Evolutionary conservation across 1,140 invertebrate genomes (phyloP), one percentile per base, ranked within the genome.

Genomic region (Drosophila arizonae): DNA sequence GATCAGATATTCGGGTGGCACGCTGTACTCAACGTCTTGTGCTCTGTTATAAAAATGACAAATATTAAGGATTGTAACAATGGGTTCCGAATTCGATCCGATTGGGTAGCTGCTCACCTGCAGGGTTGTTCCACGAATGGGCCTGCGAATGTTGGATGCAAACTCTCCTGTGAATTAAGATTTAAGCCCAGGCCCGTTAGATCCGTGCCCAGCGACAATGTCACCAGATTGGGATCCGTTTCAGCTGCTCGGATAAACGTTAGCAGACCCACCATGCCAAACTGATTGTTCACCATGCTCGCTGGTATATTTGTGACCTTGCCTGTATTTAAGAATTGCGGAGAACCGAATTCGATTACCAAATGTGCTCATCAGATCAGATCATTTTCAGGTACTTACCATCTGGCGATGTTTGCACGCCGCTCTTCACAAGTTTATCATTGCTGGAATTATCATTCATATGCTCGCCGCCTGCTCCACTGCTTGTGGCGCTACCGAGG

Each of bases 281-380:
- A 99, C 93, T 99, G 98, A 93, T 99, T 99, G 78, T 97, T 97
- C 64, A 99, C 97, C 98, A 99, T 99, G 91, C 96, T 97, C 58
- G 95, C 94, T 51, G 99, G 99, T 94, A 99, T 99, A 93, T 99
- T 99, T 86, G 98, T 98, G 75, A 99, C 97, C 93, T 96, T 96
- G 73, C 96, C 96, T 96, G 1, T 15, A 46, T 46, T 15, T 0
- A 6, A 17, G 3, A 45, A 21, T 48, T 15, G 28, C 6, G 28
- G 28, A 24, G n/a, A 28, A 21, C 6, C 6, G 33, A 28, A 52
- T 26, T 11, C 17, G 1, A 3, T 61, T 17, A 17, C 17, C 17
- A 17, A 17, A 17, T 17, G 17, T 17, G 17, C 17, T 17, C 0
- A 17, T 17, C 17, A 17, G 17, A 17, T 17, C 17, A 17, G 17